Conservation (phyloP, 2,888 invertebrate genomes). For the Acleris sparsana region DNA sequence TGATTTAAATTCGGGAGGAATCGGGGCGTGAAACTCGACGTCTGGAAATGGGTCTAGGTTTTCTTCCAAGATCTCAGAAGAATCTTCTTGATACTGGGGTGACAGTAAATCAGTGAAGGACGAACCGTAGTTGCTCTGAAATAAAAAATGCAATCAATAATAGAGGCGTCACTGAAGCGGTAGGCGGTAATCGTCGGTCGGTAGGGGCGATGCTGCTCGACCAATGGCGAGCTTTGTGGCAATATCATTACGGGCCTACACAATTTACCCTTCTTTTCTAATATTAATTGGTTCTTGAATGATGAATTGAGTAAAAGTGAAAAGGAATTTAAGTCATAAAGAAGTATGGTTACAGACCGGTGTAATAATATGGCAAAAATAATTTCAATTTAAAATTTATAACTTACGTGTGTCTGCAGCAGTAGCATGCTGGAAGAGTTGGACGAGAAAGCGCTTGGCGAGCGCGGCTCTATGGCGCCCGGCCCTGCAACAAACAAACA, state of each 20-base stretch:
- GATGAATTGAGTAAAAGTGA: not conserved
- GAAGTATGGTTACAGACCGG: no score
- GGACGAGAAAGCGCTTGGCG: slow-evolving; percentile 82
- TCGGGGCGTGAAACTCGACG: slow-evolving; percentile 82
- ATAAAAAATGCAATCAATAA: slow-evolving; percentile 73
- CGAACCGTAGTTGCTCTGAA: slow-evolving; percentile 90
- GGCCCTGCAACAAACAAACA: slow-evolving; percentile 78
- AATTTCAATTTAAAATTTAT: no score
- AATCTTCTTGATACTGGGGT: slow-evolving; percentile 89
- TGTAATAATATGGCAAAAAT: no score
- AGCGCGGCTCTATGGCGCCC: slow-evolving; percentile 82
- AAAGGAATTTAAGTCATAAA: not conserved
- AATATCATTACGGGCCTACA: slow-evolving; percentile 21
- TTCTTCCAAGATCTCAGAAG: slow-evolving; percentile 87
- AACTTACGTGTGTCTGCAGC: slow-evolving; percentile 94
- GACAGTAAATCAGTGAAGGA: slow-evolving; percentile 91
- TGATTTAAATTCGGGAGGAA: slow-evolving; percentile 71
- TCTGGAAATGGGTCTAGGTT: slow-evolving; percentile 90
- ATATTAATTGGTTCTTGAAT: not conserved
- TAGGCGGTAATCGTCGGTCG: slow-evolving; percentile 63
- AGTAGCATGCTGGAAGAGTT: slow-evolving; percentile 95
- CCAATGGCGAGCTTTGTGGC: slow-evolving; percentile 64
- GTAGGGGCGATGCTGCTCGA: slow-evolving; percentile 62
- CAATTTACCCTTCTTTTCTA: not conserved
- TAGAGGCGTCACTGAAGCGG: slow-evolving; percentile 67